Conservation (phyloP, 1,140 invertebrate species). For the Anagrus nilaparvatae region DNA sequence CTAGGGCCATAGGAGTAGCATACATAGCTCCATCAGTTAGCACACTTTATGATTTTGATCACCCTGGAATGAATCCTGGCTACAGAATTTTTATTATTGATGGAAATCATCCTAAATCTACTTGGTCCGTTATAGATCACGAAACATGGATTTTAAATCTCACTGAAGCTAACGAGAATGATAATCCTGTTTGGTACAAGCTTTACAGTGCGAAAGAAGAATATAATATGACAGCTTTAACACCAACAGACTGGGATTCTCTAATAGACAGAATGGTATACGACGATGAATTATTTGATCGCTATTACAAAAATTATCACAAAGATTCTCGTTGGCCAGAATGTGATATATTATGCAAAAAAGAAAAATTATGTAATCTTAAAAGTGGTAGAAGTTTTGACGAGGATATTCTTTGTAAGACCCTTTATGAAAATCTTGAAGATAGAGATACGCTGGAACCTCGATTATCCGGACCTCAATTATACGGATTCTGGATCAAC, state of each 20-base stretch:
- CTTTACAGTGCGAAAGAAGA: slow-evolving; percentile 6
- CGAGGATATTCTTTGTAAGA: no score
- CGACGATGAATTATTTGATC: no score
- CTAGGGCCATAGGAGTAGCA: slow-evolving; percentile 73
- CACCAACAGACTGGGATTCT: slow-evolving; percentile 12
- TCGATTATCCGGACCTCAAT: no score
- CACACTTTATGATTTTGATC: no score
- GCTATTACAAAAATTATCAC: no score
- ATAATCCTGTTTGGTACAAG: slow-evolving; percentile 11
- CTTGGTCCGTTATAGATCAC: slow-evolving; percentile 7
- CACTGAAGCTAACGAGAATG: slow-evolving; percentile 10
- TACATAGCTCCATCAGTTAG: slow-evolving; percentile 88
- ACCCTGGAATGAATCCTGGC: slow-evolving; percentile 89
- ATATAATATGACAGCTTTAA: slow-evolving; percentile 9
- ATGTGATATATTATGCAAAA: no score
- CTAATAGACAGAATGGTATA: slow-evolving; percentile 6
- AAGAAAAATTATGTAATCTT: no score
- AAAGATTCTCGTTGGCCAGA: no score
- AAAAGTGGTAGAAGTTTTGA: no score
- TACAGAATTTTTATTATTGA: slow-evolving; percentile 72
- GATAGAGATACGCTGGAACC: no score
- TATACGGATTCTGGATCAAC: no score
- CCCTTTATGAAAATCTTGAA: no score
- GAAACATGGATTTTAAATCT: slow-evolving; percentile 16
- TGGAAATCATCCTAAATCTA: slow-evolving; percentile 7